Evolutionary conservation across 2,888 invertebrate species (phyloP).

Genomic region (Stramonita haemastoma): DNA sequence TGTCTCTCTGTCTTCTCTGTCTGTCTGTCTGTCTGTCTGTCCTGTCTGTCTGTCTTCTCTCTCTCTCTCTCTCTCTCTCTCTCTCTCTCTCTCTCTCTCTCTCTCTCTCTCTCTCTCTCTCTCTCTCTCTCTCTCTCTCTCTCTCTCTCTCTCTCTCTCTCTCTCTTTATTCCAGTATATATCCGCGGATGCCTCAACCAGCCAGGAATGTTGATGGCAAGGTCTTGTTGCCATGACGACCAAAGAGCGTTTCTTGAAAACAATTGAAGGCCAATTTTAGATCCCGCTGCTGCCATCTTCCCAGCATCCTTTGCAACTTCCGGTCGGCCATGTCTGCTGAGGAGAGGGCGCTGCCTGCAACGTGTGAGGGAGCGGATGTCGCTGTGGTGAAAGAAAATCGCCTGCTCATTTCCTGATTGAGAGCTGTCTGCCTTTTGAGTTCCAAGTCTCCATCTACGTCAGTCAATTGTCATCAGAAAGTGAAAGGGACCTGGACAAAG

Average conservation of each 20-base stretch:
- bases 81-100: background rate
- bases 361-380: background rate
- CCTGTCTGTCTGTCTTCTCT: background rate
- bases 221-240: background rate
- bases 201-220: background rate
- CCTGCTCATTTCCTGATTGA: background rate
- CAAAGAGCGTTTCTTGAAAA: background rate
- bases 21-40: background rate
- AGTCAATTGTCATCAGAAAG: background rate
- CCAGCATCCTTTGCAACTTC: background rate
- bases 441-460: background rate
- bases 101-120: background rate
- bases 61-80: background rate
- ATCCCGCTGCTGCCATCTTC: background rate
- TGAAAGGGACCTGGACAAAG: background rate
- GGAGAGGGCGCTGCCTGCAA: background rate
- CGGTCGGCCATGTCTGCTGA: background rate
- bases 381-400: background rate
- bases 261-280: background rate
- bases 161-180: background rate
- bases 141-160: background rate
- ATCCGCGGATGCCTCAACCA: background rate
- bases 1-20: background rate
- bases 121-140: slow-evolving; percentile 3
- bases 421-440: background rate